Conservation (phyloP, 2,888 invertebrate genomes). For the Apantesis nais region DNA sequence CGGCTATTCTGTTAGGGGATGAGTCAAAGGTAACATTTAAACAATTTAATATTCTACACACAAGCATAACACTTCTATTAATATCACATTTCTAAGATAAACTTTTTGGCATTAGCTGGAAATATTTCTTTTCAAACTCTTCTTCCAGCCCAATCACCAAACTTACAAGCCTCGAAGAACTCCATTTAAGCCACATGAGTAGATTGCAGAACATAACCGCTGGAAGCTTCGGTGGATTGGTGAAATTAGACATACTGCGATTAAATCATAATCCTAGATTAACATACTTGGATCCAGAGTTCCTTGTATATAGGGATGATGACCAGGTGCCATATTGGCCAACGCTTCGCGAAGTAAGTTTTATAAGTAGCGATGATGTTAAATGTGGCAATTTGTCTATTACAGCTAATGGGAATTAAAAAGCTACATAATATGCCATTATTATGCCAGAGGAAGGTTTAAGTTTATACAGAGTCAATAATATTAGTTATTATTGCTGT, state of each 20-base stretch:
- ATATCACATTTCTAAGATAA: not conserved
- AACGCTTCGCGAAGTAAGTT: conserved; percentile 83
- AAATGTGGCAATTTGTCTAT: not conserved
- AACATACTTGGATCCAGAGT: conserved; percentile 83
- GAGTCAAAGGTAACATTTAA: conserved; percentile 70
- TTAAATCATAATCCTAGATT: conserved; percentile 87
- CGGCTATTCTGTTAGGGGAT: conserved; percentile 65
- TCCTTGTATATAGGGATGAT: conserved; percentile 77
- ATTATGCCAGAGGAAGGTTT: not conserved
- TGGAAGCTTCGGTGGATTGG: conserved; percentile 57
- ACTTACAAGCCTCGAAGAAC: conserved; percentile 83
- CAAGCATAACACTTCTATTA: too few species aligned
- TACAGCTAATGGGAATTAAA: not conserved
- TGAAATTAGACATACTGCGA: conserved; percentile 83
- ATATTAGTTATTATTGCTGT: too few species aligned
- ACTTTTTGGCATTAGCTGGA: not conserved
- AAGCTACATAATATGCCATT: not conserved
- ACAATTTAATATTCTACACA: conserved; percentile 85
- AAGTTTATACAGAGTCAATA: too few species aligned
- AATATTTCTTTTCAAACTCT: not conserved
- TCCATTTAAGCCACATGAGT: conserved; percentile 87
- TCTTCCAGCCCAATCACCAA: conserved; percentile 83
- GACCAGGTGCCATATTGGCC: conserved; percentile 84
- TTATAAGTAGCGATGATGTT: not conserved
- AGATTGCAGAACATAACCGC: conserved; percentile 85